These are phyloP conservation scores for Haemorhous mexicanus DNA, from an alignment of 2,113 vertebrate species.

Conservation along the genomic window DNA sequence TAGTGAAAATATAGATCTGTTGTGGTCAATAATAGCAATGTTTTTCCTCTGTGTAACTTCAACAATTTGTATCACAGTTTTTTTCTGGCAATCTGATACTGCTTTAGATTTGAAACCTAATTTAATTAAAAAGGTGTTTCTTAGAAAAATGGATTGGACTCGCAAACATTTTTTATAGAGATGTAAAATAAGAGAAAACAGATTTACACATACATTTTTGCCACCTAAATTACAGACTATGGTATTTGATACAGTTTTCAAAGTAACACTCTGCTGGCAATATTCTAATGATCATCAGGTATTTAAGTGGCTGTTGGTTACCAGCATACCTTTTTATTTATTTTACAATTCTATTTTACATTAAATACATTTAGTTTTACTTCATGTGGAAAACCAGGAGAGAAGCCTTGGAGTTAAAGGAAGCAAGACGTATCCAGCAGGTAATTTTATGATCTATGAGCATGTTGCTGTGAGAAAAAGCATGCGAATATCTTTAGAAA, in stretches of 20 bases:
- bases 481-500: neutral
- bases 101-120: neutral
- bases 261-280: neutral
- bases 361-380: neutral
- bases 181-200: neutral
- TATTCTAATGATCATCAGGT: neutral
- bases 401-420: neutral
- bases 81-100: neutral
- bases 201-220: neutral
- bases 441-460: neutral
- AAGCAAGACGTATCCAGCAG: neutral
- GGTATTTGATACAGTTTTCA: neutral
- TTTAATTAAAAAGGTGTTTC: neutral
- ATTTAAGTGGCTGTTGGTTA: neutral
- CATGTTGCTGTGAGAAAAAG: neutral
- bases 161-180: neutral
- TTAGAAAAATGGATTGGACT: neutral
- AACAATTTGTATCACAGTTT: neutral
- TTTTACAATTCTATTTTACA: neutral
- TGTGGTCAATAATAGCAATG: neutral
- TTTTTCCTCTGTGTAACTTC: neutral
- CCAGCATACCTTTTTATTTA: neutral
- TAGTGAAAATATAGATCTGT: neutral
- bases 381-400: neutral
- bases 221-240: neutral